These are phyloP conservation scores for Mythimna ferrago DNA, from an alignment of 2,888 invertebrate genomes.

Conservation along the genomic window DNA sequence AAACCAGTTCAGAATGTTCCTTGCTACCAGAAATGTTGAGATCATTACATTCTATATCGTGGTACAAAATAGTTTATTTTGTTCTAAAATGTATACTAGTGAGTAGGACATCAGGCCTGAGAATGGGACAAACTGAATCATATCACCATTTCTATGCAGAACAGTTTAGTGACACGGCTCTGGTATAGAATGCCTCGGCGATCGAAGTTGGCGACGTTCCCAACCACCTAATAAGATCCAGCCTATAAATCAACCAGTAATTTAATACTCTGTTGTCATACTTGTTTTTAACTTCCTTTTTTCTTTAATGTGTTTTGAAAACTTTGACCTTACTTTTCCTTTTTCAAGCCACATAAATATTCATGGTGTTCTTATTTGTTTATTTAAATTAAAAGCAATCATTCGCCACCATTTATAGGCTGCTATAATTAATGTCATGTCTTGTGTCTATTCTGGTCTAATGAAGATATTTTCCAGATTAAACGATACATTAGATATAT, in stretches of 20 bases:
- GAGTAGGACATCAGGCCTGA: slow-evolving; percentile 18
- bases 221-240: slow-evolving; percentile 59
- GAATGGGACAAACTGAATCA: slow-evolving; percentile 52
- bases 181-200: slow-evolving; percentile 66
- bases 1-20: not conserved
- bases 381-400: slow-evolving; percentile 28
- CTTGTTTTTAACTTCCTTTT: slow-evolving; percentile 40
- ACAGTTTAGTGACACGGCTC: slow-evolving; percentile 64
- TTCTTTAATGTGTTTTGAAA: slow-evolving; percentile 36
- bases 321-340: slow-evolving; percentile 45
- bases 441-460: slow-evolving; percentile 22
- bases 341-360: slow-evolving; percentile 43
- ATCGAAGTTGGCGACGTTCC: slow-evolving; percentile 71
- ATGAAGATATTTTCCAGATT: slow-evolving; percentile 47
- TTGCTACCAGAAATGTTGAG: not conserved
- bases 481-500: slow-evolving; percentile 57
- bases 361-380: slow-evolving; percentile 38
- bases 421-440: slow-evolving; percentile 43
- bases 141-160: slow-evolving; percentile 69
- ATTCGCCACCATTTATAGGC: slow-evolving; percentile 28
- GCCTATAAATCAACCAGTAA: slow-evolving; percentile 51
- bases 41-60: slow-evolving; percentile 9
- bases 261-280: slow-evolving; percentile 46
- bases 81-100: slow-evolving; percentile 35
- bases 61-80: slow-evolving; percentile 21